Conservation (phyloP, 2,113 vertebrate species). For the Salvelinus fontinalis region DNA sequence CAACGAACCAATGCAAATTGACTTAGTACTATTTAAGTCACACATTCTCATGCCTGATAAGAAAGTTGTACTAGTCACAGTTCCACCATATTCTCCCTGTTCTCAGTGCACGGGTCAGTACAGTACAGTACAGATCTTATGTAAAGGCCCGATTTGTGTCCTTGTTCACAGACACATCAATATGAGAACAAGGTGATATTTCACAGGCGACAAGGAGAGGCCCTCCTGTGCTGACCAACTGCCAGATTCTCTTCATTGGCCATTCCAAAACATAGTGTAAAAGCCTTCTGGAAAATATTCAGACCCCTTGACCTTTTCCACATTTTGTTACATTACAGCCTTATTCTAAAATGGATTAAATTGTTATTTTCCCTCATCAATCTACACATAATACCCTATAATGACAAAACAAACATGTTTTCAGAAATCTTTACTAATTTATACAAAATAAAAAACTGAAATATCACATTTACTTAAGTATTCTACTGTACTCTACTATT, state of each 20-base stretch:
- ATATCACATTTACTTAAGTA: too few species aligned
- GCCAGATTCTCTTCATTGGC: background rate
- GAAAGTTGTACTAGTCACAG: background rate
- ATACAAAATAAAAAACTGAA: too few species aligned
- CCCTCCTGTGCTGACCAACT: background rate
- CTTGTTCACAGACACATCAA: background rate
- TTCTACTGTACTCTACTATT: too few species aligned
- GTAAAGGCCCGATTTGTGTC: background rate
- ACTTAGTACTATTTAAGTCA: background rate
- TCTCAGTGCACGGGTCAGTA: background rate
- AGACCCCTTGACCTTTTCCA: too few species aligned
- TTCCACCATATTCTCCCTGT: background rate
- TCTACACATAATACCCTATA: too few species aligned
- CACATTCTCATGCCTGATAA: background rate
- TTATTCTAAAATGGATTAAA: too few species aligned
- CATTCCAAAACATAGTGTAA: too few species aligned
- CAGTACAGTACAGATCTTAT: background rate
- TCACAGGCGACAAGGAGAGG: background rate
- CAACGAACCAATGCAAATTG: background rate
- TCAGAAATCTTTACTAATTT: too few species aligned
- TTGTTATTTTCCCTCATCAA: too few species aligned
- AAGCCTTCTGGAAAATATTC: too few species aligned
- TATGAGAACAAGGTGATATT: background rate
- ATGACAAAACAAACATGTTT: too few species aligned
- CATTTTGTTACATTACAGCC: too few species aligned